phyloP scores from a whole-genome alignment of 2,797 vertebrate species.

The Capromys pilorides region DNA sequence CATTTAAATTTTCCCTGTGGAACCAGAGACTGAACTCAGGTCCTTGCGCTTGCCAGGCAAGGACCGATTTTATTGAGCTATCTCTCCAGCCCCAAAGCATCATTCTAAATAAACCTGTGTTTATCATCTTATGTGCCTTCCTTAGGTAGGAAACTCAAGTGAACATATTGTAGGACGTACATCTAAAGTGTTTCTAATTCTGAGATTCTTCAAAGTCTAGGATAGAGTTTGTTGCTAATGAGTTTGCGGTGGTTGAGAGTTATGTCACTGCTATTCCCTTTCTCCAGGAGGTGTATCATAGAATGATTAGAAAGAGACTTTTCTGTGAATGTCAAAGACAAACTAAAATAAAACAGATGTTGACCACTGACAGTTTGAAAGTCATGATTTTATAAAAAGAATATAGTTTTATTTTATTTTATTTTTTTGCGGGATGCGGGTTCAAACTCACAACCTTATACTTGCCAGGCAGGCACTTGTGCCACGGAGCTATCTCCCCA shows the following conservation, averaged over 20 bases:
- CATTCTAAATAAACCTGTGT: background rate
- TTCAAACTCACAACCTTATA: too few species aligned
- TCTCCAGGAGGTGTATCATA: background rate
- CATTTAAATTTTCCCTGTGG: too few species aligned
- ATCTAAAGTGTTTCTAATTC: constrained; percentile 26
- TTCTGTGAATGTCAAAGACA: constrained; percentile 27
- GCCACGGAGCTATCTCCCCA: too few species aligned
- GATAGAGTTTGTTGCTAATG: constrained; percentile 31
- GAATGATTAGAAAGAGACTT: constrained; percentile 60
- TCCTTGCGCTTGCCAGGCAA: too few species aligned
- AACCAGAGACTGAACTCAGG: too few species aligned
- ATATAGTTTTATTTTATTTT: background rate
- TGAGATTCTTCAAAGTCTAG: background rate
- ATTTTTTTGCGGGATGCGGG: too few species aligned
- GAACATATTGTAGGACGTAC: background rate
- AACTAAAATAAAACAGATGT: constrained; percentile 60
- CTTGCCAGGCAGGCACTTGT: too few species aligned
- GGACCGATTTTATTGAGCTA: too few species aligned
- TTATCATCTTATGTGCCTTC: constrained; percentile 15
- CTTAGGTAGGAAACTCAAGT: background rate
- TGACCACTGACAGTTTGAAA: constrained; percentile 37
- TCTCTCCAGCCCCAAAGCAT: background rate
- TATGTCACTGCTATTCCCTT: background rate
- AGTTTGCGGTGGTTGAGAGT: background rate
- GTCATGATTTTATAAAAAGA: background rate